phyloP scores from a whole-genome alignment of 2,113 vertebrate species.

The Talpa occidentalis region DNA sequence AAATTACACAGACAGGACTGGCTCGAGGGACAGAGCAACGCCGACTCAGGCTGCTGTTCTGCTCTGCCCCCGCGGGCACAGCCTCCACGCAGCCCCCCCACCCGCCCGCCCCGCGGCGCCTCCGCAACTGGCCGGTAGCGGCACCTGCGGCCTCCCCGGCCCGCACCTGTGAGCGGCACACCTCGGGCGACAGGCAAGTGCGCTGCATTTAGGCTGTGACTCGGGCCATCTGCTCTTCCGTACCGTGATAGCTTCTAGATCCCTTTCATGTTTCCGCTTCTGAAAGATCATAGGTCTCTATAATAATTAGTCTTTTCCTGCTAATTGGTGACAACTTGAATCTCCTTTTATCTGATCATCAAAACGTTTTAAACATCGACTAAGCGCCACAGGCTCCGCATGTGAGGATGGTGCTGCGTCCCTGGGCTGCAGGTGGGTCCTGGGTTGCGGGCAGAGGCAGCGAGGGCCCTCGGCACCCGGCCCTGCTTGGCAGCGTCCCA shows the following conservation, averaged over 20 bases:
- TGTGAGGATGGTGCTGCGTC: background rate
- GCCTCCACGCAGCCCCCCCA: too few relatives aligned
- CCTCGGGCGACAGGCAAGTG: too few relatives aligned
- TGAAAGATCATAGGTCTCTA: slow-evolving; percentile 78
- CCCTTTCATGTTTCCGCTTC: slow-evolving; percentile 78
- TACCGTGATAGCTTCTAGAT: slow-evolving; percentile 71
- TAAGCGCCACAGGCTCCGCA: slow-evolving; percentile 9
- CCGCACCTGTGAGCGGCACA: too few relatives aligned
- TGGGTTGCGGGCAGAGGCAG: background rate
- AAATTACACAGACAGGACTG: background rate
- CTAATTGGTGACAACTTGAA: slow-evolving; percentile 77
- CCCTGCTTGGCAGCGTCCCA: fast-evolving
- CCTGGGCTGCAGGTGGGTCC: background rate
- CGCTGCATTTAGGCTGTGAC: slow-evolving; percentile 45
- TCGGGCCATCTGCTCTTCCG: slow-evolving; percentile 70
- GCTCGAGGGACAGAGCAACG: background rate
- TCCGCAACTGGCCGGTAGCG: background rate
- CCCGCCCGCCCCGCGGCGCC: too few relatives aligned
- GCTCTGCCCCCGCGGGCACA: too few relatives aligned
- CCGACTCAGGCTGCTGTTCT: background rate
- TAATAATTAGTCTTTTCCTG: slow-evolving; percentile 78
- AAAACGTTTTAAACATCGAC: slow-evolving; percentile 76
- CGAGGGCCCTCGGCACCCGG: fast-evolving
- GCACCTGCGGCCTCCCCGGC: too few relatives aligned
- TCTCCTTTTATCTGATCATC: slow-evolving; percentile 72